Evolutionary conservation across 1,140 invertebrate genomes (phyloP).

Genomic region (Tetramorium alpestre): DNA sequence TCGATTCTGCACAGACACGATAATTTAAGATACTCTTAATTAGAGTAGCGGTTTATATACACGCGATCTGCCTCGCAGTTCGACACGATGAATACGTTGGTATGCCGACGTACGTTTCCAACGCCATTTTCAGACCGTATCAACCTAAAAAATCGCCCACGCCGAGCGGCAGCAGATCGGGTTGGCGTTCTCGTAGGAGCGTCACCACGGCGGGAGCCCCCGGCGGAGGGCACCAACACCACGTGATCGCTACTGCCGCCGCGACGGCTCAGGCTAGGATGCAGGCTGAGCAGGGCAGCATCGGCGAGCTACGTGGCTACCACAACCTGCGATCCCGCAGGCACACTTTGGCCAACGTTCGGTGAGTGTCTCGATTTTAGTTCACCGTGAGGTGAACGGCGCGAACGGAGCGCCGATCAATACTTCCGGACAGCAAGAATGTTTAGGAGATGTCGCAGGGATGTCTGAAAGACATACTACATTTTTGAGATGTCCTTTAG

Average conservation of each 20-base stretch:
- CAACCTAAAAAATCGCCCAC: slow-evolving; percentile 85
- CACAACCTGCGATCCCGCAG: slow-evolving; percentile 93
- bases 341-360: slow-evolving; percentile 94
- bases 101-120: slow-evolving; percentile 20
- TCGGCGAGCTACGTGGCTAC: slow-evolving; percentile 94
- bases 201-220: slow-evolving; percentile 83
- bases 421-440: slow-evolving; percentile 1
- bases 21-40: slow-evolving; percentile 9
- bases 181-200: slow-evolving; percentile 84
- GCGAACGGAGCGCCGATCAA: not conserved
- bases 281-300: slow-evolving; percentile 95
- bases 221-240: slow-evolving; percentile 83
- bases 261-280: slow-evolving; percentile 88
- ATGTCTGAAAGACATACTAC: not conserved
- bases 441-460: not conserved
- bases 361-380: slow-evolving; percentile 88
- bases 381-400: too few relatives aligned
- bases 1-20: not conserved
- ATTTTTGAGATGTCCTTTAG: not conserved
- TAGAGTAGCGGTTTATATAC: not conserved
- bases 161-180: slow-evolving; percentile 81
- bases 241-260: slow-evolving; percentile 81
- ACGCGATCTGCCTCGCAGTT: not conserved
- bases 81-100: not conserved
- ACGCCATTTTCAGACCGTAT: slow-evolving; percentile 80